Base-by-base conservation (phyloP, 2,797 vertebrate genomes). In the Clarias fuscus region DNA sequence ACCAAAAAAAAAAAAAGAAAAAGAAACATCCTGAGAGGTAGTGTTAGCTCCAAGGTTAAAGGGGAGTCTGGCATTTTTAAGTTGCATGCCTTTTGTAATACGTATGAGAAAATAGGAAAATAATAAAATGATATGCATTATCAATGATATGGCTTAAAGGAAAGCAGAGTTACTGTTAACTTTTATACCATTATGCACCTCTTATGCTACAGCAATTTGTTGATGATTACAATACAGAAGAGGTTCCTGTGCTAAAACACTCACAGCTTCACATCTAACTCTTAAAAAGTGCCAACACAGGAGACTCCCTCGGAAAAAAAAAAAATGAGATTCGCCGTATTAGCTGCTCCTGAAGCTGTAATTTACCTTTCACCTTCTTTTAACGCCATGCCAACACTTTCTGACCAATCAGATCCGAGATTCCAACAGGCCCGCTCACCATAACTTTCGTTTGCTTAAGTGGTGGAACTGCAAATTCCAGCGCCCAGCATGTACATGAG, bases 371-470 rank as follows among this genome's bases (percentile, higher is more conserved):
- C 18, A 71, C 33, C 7, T 43, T 43, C 70, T 72, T 20, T 43
- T 72, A 37, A 20, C 7, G n/a, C 17, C 3, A 3, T 18, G 30
- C 33, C 67, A 71, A 37, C 65, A 33, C 20, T 11, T 72, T 20
- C 30, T 10, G 33, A 71, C 68, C 8, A 71, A 70, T 33, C 30
- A 68, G 27, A 68, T 33, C 22, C 37, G 43, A 40, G 37, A 24
- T 40, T 24, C 40, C 37, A 43, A 24, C 70, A 72, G 70, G 40
- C 24, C 40, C 24, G 33, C 33, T 30, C 76, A 61, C 18, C 3
- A 89, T 78, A 89, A 72, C 71, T 87, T 15, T 85, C 88, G 77
- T 83, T 91, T 91, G 90, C 91, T 92, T 92, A 91, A 82, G 86
- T 91, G 90, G 91, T 87, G 68, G 84, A 87, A 86, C 65, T 27